Percentiles rank a stretch among this genome's conserved stretches.
phyloP scores from a whole-genome alignment of 2,113 vertebrate species.

The Lasiurus borealis region DNA sequence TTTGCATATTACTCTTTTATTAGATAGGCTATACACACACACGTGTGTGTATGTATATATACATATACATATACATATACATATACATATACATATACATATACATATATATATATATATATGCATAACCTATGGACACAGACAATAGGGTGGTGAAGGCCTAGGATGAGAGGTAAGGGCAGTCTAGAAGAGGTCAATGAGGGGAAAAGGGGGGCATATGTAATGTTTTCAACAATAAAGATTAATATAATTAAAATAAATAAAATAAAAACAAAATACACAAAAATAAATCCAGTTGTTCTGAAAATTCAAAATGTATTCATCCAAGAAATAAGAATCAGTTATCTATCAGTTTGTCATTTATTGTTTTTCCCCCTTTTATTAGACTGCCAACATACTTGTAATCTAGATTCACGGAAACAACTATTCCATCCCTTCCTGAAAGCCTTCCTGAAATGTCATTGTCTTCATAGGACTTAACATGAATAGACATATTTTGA shows the following conservation, averaged over 20 bases:
- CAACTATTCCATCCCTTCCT: background rate
- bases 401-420: conserved; percentile 1
- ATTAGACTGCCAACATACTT: background rate
- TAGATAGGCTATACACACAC: too few species aligned
- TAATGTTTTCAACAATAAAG: background rate
- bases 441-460: background rate
- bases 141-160: too few species aligned
- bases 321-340: background rate
- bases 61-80: too few species aligned
- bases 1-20: too few species aligned
- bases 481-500: background rate
- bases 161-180: too few species aligned
- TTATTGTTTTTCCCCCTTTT: background rate
- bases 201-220: too few species aligned
- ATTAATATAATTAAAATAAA: background rate
- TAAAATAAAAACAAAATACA: too few species aligned
- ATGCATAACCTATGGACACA: too few species aligned
- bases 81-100: too few species aligned
- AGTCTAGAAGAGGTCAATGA: too few species aligned
- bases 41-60: too few species aligned
- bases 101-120: too few species aligned
- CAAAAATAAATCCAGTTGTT: background rate
- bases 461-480: background rate
- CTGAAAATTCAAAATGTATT: conserved; percentile 3
- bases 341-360: background rate